Percentiles rank a stretch among this genome's conserved stretches.
Conservation (phyloP, 2,797 vertebrate species). For the Arremon brunneinucha region DNA sequence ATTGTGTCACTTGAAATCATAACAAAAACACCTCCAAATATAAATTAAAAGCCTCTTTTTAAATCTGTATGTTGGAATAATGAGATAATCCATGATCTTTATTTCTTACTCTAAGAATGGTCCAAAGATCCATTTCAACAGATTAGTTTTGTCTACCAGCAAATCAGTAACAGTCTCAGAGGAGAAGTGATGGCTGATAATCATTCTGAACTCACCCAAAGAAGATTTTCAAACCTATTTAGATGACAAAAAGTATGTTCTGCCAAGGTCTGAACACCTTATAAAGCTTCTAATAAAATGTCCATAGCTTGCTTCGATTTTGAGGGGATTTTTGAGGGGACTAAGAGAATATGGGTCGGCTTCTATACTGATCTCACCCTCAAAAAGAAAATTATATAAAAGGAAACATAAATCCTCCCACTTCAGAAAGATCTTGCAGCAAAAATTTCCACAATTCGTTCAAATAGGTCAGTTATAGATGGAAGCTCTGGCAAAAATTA, state of each 20-base stretch:
- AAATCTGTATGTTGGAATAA: neutral
- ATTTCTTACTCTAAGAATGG: neutral
- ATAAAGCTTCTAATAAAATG: neutral
- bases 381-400: neutral
- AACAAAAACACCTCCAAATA: neutral
- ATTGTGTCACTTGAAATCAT: neutral
- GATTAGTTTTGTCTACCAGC: neutral
- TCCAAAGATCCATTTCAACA: neutral
- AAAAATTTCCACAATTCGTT: neutral
- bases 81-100: neutral
- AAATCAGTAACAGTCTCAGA: neutral
- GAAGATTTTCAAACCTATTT: neutral
- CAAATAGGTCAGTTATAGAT: constrained; percentile 49
- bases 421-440: neutral
- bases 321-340: neutral
- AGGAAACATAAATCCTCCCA: neutral
- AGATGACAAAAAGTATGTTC: neutral
- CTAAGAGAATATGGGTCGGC: neutral
- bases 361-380: neutral
- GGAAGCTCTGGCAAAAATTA: constrained; percentile 6
- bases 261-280: neutral
- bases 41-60: neutral
- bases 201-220: neutral
- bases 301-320: neutral
- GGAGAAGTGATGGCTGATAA: neutral